Percentiles rank a stretch among this genome's conserved stretches.
These are phyloP conservation scores for Homarus gammarus DNA, from an alignment of 2,888 invertebrate species.

Conservation along the genomic window DNA sequence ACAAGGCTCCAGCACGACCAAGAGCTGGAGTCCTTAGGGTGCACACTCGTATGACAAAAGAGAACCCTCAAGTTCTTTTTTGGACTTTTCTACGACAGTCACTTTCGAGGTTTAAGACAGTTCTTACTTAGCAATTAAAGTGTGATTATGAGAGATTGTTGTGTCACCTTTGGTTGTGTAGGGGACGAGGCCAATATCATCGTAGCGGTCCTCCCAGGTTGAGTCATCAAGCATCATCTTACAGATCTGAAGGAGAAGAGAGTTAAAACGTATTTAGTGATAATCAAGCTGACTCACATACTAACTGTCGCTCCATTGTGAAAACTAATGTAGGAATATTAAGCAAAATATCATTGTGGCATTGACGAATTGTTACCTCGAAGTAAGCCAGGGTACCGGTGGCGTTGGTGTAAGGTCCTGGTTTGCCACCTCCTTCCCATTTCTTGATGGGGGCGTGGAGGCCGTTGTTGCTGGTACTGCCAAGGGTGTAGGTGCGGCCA, in stretches of 20 bases:
- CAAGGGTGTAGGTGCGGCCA: conserved; percentile 90
- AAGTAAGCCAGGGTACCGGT: conserved; percentile 86
- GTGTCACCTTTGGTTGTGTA: conserved; percentile 87
- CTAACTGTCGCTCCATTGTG: too few species aligned
- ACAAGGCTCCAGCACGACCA: not conserved
- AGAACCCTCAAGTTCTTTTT: not conserved
- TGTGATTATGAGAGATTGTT: not conserved
- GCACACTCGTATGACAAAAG: not conserved
- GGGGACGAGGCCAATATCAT: conserved; percentile 87
- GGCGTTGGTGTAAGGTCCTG: conserved; percentile 91
- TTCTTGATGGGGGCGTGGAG: conserved; percentile 93
- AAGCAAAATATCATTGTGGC: too few species aligned
- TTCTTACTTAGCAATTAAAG: not conserved
- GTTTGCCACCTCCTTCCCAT: conserved; percentile 86
- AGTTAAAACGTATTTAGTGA: too few species aligned
- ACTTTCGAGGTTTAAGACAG: not conserved
- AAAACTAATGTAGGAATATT: too few species aligned
- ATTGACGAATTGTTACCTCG: conserved; percentile 76
- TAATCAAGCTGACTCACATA: too few species aligned
- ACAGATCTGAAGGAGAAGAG: conserved; percentile 85
- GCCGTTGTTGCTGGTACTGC: conserved; percentile 90
- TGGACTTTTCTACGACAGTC: not conserved
- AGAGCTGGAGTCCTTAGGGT: not conserved
- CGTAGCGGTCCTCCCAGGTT: conserved; percentile 84
- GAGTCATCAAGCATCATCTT: conserved; percentile 80